Base-by-base conservation (phyloP, 2,888 invertebrate genomes). In the Drosophila nigricruria region DNA sequence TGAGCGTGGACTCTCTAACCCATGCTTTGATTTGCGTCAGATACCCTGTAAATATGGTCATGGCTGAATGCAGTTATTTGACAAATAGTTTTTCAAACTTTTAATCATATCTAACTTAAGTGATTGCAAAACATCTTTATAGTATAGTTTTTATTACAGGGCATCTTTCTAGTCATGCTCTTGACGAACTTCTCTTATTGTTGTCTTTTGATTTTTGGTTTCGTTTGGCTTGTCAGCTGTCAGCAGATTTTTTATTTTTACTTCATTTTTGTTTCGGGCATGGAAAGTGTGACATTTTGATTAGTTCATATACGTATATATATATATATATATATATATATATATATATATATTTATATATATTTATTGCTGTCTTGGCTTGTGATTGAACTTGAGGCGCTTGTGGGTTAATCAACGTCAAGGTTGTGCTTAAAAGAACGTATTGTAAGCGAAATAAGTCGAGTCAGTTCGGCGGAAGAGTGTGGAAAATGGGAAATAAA, bases 281-380 rank as follows among this genome's bases (percentile, higher is more conserved):
- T 87, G 85, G 88, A 87, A 89, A 85, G 85, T 85, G 89, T 88
- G 85, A 86, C 85, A 75, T 78, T 89, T 86, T 88, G 88, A 86
- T 86, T 84, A 86, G 88, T 89, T 80, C 65, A 82, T 71, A 71
- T 25, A 45, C 16, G 23, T 43, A 23, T 23, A 20, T 43, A 14
- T 9, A 9, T 18, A 9, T n/a, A n/a, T n/a, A n/a, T n/a, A 38
- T 67, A 20, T 50, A 20, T 50, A 14, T 32, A 14, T 32, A 27
- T 10, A n/a, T 30, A 18, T 12, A 5, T 27, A 10, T 47, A n/a
- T 18, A 12, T 18, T 1, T 18, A 2, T 27, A 18, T 36, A 3
- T 52, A 36, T 73, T 70, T 65, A 71, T 62, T 60, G 57, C 54
- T 76, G 67, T 49, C 63, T 58, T 47, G 58, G 65, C 69, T 87